These are phyloP conservation scores for Ptyas mucosa DNA, from an alignment of 2,113 vertebrate genomes.

Conservation along the genomic window DNA sequence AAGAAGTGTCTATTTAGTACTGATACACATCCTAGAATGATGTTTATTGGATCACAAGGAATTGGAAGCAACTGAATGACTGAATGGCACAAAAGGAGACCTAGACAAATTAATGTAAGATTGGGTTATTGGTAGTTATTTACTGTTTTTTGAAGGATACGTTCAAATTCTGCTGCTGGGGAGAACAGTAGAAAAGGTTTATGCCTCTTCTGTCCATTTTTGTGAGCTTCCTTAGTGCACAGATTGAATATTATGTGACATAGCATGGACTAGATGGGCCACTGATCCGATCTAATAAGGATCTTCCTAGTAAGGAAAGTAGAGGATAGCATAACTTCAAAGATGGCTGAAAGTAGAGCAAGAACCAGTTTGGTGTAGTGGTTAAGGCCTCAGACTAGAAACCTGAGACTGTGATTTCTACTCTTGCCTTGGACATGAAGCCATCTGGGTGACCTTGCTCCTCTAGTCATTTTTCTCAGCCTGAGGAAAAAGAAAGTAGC, in stretches of 20 bases:
- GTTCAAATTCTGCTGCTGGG: not conserved
- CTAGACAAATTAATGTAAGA: not conserved
- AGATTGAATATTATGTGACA: not conserved
- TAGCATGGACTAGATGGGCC: not conserved
- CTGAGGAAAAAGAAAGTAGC: not conserved
- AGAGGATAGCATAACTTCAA: constrained; percentile 19
- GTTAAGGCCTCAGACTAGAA: not conserved
- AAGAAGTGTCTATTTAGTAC: not conserved
- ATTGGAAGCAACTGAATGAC: not conserved
- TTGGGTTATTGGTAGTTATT: not conserved
- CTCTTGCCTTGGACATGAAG: not conserved
- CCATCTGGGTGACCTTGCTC: not conserved
- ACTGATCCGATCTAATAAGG: not conserved
- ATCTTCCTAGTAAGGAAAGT: not conserved
- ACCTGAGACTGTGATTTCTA: not conserved
- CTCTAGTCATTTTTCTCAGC: not conserved
- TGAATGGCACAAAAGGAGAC: not conserved
- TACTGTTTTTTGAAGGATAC: not conserved
- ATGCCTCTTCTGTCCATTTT: not conserved
- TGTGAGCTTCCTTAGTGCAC: not conserved
- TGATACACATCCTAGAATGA: not conserved
- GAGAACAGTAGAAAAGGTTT: not conserved
- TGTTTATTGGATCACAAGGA: not conserved
- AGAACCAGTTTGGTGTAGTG: not conserved
- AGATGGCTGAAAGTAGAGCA: not conserved